These are phyloP conservation scores for Lutjanus argentimaculatus DNA, from an alignment of 2,797 vertebrate genomes.

Conservation along the genomic window DNA sequence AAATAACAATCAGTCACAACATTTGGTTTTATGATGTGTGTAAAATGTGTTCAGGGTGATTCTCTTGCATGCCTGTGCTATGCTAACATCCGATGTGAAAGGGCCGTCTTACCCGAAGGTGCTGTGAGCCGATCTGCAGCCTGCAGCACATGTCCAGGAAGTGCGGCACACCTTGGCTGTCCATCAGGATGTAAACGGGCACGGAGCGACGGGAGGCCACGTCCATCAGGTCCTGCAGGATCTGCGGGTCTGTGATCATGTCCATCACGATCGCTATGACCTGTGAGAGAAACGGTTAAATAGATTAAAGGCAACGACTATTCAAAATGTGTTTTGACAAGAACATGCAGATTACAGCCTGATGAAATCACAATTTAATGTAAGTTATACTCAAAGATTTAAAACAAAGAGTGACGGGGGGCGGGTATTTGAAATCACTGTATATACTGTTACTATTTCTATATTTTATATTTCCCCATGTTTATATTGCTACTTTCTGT, in stretches of 20 bases:
- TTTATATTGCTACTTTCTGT: too few species aligned
- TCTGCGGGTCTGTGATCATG: constrained; percentile 92
- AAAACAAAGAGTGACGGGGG: too few species aligned
- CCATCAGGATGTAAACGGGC: constrained; percentile 93
- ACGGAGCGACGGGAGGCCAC: constrained; percentile 89
- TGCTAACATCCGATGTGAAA: not conserved
- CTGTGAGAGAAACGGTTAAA: constrained; percentile 74
- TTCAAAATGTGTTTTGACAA: not conserved
- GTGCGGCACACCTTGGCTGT: constrained; percentile 84
- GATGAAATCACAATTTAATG: not conserved
- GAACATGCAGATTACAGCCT: too few species aligned
- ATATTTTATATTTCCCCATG: too few species aligned
- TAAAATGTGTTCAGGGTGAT: not conserved
- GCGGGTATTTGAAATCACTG: too few species aligned
- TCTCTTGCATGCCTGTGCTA: not conserved
- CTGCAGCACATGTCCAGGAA: constrained; percentile 95
- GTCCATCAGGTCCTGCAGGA: constrained; percentile 94
- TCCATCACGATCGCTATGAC: constrained; percentile 97
- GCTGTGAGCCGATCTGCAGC: constrained; percentile 86
- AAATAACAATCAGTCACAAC: not conserved
- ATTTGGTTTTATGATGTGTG: not conserved
- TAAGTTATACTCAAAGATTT: not conserved
- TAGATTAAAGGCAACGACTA: not conserved
- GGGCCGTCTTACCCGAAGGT: constrained; percentile 85
- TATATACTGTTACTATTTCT: too few species aligned